A percentile compares a stretch with the other conserved stretches of the same genome.
Evolutionary conservation across 2,113 vertebrate genomes (phyloP).

Genomic region (Cyprinodon tularosa): DNA sequence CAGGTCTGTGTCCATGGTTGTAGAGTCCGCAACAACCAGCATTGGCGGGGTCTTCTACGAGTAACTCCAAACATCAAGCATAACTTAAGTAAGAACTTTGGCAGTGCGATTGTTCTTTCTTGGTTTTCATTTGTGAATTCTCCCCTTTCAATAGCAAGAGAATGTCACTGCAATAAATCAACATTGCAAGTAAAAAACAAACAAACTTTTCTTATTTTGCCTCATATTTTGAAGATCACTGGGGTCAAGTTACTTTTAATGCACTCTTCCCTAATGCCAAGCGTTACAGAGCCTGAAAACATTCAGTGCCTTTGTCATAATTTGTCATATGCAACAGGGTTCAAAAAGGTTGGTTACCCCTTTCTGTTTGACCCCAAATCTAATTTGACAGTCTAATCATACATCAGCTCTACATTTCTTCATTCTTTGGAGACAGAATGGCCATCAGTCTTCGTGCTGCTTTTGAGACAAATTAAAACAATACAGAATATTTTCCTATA

Average conservation of each 20-base stretch:
- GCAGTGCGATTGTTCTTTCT: conserved; percentile 30
- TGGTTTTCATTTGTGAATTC: conserved; percentile 28
- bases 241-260: conserved; percentile 17
- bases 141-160: conserved; percentile 16
- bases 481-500: conserved; percentile 34
- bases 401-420: conserved; percentile 18
- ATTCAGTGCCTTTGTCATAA: conserved; percentile 61
- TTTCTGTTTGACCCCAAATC: conserved; percentile 4
- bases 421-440: conserved; percentile 29
- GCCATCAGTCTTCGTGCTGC: conserved; percentile 22
- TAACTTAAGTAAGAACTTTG: conserved; percentile 22
- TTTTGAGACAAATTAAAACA: conserved; percentile 33
- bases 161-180: conserved; percentile 26
- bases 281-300: conserved; percentile 45
- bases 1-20: conserved; percentile 36
- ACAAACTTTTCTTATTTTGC: conserved; percentile 29
- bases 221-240: conserved; percentile 28
- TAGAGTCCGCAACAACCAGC: conserved; percentile 38
- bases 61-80: conserved; percentile 29
- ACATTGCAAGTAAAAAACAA: conserved; percentile 31
- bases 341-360: conserved; percentile 39
- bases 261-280: conserved; percentile 27
- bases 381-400: conserved; percentile 18
- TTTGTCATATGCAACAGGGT: conserved; percentile 40
- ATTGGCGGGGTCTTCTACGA: conserved; percentile 33